A percentile compares a stretch with the other conserved stretches of the same genome.
Evolutionary conservation across 2,113 vertebrate genomes (phyloP).

Genomic region (Peucedramus taeniatus): DNA sequence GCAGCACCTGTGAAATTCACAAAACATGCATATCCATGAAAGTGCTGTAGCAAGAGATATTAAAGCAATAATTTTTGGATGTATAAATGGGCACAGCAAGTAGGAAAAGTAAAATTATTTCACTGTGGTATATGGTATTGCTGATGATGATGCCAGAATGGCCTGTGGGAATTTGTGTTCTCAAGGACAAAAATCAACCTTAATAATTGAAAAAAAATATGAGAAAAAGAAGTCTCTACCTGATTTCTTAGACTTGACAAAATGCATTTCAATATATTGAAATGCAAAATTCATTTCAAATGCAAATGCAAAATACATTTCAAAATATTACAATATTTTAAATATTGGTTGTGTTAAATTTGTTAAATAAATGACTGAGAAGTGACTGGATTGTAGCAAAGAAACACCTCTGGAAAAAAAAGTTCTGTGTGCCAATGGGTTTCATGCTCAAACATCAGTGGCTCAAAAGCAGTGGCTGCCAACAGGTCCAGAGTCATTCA

Average conservation of each 20-base stretch:
- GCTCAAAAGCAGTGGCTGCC: not conserved
- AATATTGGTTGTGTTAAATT: not conserved
- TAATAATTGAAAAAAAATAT: not conserved
- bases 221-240: not conserved
- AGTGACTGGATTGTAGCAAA: not conserved
- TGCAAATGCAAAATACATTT: not conserved
- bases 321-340: not conserved
- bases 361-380: not conserved
- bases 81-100: not conserved
- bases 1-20: not conserved
- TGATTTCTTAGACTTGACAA: not conserved
- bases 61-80: not conserved
- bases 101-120: not conserved
- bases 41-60: not conserved
- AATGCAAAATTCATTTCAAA: too few relatives aligned
- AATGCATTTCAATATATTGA: not conserved
- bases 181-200: not conserved
- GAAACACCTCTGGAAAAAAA: not conserved
- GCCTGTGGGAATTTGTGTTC: not conserved
- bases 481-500: not conserved
- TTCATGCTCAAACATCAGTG: not conserved
- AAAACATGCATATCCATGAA: not conserved
- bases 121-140: not conserved
- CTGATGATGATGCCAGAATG: not conserved
- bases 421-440: not conserved